Evolutionary conservation across 2,888 invertebrate species (phyloP), one percentile per base, ranked within the genome.

Genomic region (Chorisops tibialis): DNA sequence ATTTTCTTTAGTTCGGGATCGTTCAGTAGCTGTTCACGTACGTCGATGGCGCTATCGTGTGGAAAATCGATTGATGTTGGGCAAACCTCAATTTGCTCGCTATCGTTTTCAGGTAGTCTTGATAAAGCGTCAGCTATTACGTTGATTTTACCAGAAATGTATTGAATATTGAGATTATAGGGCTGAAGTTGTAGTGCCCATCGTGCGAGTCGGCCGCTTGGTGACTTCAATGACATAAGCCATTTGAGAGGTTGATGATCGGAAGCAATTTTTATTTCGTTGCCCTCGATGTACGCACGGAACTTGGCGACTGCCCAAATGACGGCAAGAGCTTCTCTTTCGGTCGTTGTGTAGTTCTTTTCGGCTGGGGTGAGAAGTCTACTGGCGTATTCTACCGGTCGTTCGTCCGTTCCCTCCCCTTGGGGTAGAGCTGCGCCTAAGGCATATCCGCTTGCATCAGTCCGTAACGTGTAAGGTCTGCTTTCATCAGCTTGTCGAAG

Each of bases 161-260:
- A 78, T 16, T 69, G 64, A 1, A 79, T 71, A 0, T 68, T 67
- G 7, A 78, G 67, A 37, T 77, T 69, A 63, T 72, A 78, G 0
- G 70, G 67, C 63, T 77, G 74, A 1, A 81, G 63, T 4, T 62
- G 59, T 3, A 79, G 58, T 0, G 74, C 74, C 80, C 79, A 81
- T 45, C 79, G 61, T 0, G 75, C 75, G 1, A 81, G 65, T 35
- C 79, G 65, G 2, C 75, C 77, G 12, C 70, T 68, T 0, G 73
- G 72, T 18, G 75, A 69, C 52, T 74, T 73, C 5, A 76, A n/a
- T 1, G 69, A 66, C 61, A 74, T 68, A 2, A 80, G 64, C 74
- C 76, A 79, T 39, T 69, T 67, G 3, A 81, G 67, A 0, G 78
- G 76, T 62, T 78, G 74, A 60, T 80, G 81, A 62, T 81, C 81